These are phyloP conservation scores for Balanococcus diminutus DNA, from an alignment of 2,888 invertebrate species.

Conservation along the genomic window DNA sequence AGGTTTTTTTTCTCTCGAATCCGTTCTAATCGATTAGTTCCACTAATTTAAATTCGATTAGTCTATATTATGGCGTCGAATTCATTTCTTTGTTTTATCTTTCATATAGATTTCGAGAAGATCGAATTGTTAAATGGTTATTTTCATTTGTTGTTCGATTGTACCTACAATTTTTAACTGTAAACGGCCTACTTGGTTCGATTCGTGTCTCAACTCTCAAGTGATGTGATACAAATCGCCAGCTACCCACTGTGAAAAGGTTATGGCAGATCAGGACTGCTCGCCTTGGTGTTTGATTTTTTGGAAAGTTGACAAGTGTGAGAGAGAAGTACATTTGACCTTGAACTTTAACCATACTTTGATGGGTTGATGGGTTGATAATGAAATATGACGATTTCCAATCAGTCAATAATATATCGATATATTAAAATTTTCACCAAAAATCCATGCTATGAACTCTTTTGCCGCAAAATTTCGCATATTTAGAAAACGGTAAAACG, in stretches of 20 bases:
- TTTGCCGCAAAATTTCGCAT: background rate
- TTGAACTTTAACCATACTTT: background rate
- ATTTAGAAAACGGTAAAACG: background rate
- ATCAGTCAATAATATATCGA: background rate
- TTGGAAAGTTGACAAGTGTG: background rate
- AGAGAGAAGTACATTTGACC: background rate
- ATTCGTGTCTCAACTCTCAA: background rate
- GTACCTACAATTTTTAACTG: background rate
- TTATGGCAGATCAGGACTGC: background rate
- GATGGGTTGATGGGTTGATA: background rate
- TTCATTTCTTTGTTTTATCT: constrained; percentile 18
- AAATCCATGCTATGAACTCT: background rate
- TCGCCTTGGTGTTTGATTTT: background rate
- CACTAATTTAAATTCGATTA: constrained; percentile 50
- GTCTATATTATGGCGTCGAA: background rate
- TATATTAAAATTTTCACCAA: background rate
- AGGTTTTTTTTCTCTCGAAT: constrained; percentile 15
- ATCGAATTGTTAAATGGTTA: background rate
- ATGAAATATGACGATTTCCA: background rate
- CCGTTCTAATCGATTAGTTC: constrained; percentile 50
- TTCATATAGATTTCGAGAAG: background rate
- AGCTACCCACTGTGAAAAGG: background rate
- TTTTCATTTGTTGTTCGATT: background rate
- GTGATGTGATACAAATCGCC: no score
- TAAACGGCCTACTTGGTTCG: background rate